These are phyloP conservation scores for Trachymyrmex cornetzi DNA, from an alignment of 1,140 invertebrate genomes.

Conservation along the genomic window DNA sequence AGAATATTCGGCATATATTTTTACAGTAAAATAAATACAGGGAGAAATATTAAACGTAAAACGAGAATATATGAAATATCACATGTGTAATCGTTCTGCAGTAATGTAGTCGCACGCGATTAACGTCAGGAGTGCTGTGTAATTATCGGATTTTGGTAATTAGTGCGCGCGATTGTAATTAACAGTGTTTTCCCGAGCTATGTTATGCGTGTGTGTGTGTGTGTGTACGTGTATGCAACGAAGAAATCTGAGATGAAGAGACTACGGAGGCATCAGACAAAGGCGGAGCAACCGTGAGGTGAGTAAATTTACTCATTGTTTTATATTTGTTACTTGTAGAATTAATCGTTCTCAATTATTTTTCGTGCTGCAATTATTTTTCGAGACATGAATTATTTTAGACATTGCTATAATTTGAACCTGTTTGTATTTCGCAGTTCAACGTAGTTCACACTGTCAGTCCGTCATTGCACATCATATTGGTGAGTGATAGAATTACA, in stretches of 20 bases:
- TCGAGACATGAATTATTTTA: background rate
- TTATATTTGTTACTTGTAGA: background rate
- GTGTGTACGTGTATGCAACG: background rate
- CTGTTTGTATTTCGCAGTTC: background rate
- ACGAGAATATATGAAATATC: background rate
- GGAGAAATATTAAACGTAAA: background rate
- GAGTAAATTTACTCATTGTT: conserved; percentile 3
- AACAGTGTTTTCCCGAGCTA: conserved; percentile 6
- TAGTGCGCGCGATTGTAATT: conserved; percentile 19
- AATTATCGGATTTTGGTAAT: conserved; percentile 27
- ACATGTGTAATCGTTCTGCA: background rate
- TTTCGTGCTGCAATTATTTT: background rate
- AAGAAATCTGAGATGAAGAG: background rate
- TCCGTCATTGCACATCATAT: background rate
- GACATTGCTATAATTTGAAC: background rate
- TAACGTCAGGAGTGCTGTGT: conserved; percentile 11
- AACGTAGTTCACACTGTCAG: background rate
- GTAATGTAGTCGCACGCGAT: conserved; percentile 10
- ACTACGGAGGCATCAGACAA: background rate
- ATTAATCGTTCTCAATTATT: conserved; percentile 1
- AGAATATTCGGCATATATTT: background rate
- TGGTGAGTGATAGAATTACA: background rate
- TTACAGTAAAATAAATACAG: background rate
- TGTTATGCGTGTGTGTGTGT: background rate
- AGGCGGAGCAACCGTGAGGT: background rate